Conservation (phyloP, 2,113 vertebrate species). For the Urocitellus parryii region DNA sequence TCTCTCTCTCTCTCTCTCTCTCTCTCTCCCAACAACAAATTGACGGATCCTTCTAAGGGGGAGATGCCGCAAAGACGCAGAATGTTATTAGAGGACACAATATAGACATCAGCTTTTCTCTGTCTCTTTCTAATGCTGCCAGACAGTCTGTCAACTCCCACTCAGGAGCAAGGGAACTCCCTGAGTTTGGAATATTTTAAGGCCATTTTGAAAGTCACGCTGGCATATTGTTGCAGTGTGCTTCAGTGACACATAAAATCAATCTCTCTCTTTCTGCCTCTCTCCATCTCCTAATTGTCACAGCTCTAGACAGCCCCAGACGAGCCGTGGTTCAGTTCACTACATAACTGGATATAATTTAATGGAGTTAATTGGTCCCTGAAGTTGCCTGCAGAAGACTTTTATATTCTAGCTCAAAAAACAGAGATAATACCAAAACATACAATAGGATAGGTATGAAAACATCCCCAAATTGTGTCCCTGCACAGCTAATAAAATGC, state of each 20-base stretch:
- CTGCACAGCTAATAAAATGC: slow-evolving; percentile 58
- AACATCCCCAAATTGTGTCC: slow-evolving; percentile 9
- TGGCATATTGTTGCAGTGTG: slow-evolving; percentile 79
- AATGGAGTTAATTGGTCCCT: slow-evolving; percentile 80
- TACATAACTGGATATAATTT: slow-evolving; percentile 76
- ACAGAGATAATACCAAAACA: slow-evolving; percentile 56
- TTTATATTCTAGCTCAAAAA: slow-evolving; percentile 68
- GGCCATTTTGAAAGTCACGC: slow-evolving; percentile 83
- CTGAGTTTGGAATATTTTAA: slow-evolving; percentile 84
- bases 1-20: no score
- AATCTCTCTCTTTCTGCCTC: slow-evolving; percentile 64
- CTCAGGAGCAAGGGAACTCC: slow-evolving; percentile 82
- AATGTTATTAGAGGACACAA: slow-evolving; percentile 79
- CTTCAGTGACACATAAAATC: slow-evolving; percentile 79
- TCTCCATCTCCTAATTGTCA: slow-evolving; percentile 75
- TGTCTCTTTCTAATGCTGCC: slow-evolving; percentile 77
- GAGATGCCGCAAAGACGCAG: slow-evolving; percentile 59
- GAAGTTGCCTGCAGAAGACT: slow-evolving; percentile 71
- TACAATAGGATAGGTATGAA: slow-evolving; percentile 56
- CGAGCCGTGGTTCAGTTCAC: slow-evolving; percentile 63
- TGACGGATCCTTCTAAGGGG: slow-evolving; percentile 52
- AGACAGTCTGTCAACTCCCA: slow-evolving; percentile 84
- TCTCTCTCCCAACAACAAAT: slow-evolving; percentile 28
- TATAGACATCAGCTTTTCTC: slow-evolving; percentile 77
- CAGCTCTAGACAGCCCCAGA: slow-evolving; percentile 70